A percentile compares a stretch with the other conserved stretches of the same genome.
Conservation (phyloP, 2,888 invertebrate genomes). For the Lapara coniferarum region DNA sequence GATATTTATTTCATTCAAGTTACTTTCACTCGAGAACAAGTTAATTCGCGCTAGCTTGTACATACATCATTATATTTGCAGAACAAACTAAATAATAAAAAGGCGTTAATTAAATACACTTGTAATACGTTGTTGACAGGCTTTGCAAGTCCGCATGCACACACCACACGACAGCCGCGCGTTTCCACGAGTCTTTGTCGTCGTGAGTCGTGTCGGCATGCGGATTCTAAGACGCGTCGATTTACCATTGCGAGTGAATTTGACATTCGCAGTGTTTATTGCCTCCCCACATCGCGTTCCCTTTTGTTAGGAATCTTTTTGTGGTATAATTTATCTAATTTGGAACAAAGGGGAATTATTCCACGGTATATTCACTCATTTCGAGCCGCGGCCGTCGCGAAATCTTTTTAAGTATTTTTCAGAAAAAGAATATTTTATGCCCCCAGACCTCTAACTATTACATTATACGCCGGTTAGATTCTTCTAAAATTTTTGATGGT, state of each 20-base stretch:
- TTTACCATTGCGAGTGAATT: constrained; percentile 71
- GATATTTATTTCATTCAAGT: no score
- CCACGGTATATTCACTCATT: constrained; percentile 55
- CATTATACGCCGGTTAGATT: constrained; percentile 26
- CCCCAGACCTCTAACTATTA: constrained; percentile 23
- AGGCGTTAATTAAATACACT: constrained; percentile 5
- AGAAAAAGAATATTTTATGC: constrained; percentile 25
- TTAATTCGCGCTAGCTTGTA: not conserved
- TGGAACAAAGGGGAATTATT: constrained; percentile 70
- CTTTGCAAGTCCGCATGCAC: not conserved
- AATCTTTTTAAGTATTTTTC: constrained; percentile 37
- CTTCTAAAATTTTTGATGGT: constrained; percentile 26
- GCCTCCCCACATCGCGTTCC: constrained; percentile 58
- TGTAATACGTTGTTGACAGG: not conserved
- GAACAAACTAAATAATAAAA: not conserved
- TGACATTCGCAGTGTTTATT: constrained; percentile 76
- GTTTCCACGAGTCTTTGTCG: no score
- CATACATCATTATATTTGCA: not conserved
- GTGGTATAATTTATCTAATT: constrained; percentile 77
- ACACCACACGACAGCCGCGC: not conserved
- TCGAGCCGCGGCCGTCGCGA: constrained; percentile 40
- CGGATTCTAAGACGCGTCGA: constrained; percentile 61
- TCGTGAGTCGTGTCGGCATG: constrained; percentile 30
- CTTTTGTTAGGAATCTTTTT: constrained; percentile 69
- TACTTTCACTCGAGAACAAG: not conserved